Conservation (phyloP, 2,888 invertebrate genomes). For the Cephus spinipes region DNA sequence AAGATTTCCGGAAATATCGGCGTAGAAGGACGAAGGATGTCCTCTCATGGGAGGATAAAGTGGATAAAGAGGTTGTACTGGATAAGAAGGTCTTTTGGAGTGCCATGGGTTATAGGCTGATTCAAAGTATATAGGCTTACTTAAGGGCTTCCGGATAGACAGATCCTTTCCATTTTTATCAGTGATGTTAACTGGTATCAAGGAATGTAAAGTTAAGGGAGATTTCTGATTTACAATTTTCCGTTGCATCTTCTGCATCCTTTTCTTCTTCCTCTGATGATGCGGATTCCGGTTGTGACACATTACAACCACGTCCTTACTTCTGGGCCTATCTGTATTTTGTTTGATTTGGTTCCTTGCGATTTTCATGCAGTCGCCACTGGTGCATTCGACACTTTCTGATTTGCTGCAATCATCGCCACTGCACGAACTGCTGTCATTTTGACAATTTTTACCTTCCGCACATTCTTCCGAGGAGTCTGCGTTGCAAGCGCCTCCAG, state of each 20-base stretch:
- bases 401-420: constrained; percentile 11
- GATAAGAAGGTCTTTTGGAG: no score
- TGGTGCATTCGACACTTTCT: constrained; percentile 7
- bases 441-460: constrained; percentile 6
- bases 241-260: constrained; percentile 32
- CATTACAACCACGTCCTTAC: constrained; percentile 3
- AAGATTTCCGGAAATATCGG: neutral
- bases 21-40: no score
- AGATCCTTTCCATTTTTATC: no score
- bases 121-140: no score
- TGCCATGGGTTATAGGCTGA: no score
- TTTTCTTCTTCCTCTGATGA: constrained; percentile 30
- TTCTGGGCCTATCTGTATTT: constrained; percentile 31
- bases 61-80: no score
- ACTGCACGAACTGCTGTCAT: constrained; percentile 7
- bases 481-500: neutral
- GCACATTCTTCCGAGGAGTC: constrained; percentile 9
- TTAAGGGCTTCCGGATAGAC: no score
- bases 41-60: no score
- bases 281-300: constrained; percentile 38
- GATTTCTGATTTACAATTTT: neutral
- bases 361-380: neutral
- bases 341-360: constrained; percentile 27
- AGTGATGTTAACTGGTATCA: no score
- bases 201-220: no score